Percentiles rank a stretch among this genome's conserved stretches.
phyloP scores from a whole-genome alignment of 2,888 invertebrate genomes.

The Troilus luridus region DNA sequence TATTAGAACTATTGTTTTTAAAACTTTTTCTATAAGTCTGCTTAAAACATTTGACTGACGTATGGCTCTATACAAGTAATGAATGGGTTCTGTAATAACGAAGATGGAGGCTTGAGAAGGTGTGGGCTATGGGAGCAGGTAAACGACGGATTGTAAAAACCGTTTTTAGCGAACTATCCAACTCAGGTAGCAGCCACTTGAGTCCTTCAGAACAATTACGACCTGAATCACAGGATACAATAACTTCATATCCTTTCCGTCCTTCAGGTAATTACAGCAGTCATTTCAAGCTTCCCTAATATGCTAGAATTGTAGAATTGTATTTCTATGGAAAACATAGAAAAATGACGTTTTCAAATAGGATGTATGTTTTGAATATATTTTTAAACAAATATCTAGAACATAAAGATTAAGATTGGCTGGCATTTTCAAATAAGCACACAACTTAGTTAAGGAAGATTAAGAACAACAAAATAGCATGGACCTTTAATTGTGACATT shows the following conservation, averaged over 20 bases:
- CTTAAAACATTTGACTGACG: not conserved
- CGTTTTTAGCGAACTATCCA: not conserved
- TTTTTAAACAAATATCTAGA: too few species aligned
- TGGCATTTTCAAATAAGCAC: too few species aligned
- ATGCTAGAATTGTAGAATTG: too few species aligned
- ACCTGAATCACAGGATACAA: not conserved
- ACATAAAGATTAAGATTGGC: too few species aligned
- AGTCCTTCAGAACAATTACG: not conserved
- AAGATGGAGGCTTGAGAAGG: not conserved
- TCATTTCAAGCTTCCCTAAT: too few species aligned
- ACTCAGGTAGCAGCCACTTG: slow-evolving; percentile 10
- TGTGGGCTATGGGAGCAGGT: slow-evolving; percentile 7
- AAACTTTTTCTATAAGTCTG: not conserved
- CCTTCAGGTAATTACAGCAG: not conserved
- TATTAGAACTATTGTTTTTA: too few species aligned
- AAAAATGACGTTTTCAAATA: too few species aligned
- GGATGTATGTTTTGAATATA: too few species aligned
- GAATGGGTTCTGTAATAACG: not conserved
- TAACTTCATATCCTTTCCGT: not conserved
- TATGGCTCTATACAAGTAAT: not conserved
- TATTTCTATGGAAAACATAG: too few species aligned
- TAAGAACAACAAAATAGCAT: too few species aligned
- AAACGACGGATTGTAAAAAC: not conserved
- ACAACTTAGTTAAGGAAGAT: too few species aligned
- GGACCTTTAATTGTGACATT: too few species aligned